A percentile compares a stretch with the other conserved stretches of the same genome.
phyloP scores from a whole-genome alignment of 2,888 invertebrate species.

The Brenthis ino region DNA sequence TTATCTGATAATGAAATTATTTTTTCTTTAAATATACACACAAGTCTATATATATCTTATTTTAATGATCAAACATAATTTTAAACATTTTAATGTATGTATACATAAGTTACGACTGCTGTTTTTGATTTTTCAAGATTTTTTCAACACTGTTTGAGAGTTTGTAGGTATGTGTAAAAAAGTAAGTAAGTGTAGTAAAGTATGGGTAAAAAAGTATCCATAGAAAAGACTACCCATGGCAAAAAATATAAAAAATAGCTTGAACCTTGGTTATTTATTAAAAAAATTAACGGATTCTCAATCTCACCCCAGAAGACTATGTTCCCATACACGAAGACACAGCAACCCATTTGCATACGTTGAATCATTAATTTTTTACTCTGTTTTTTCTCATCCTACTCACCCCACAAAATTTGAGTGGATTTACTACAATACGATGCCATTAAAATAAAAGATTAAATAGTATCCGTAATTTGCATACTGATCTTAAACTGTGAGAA shows the following conservation, averaged over 20 bases:
- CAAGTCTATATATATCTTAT: too few species aligned
- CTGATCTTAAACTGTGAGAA: slow-evolving; percentile 69
- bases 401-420: slow-evolving; percentile 65
- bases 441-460: slow-evolving; percentile 82
- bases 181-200: too few species aligned
- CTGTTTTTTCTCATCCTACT: slow-evolving; percentile 55
- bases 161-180: too few species aligned
- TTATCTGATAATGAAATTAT: too few species aligned
- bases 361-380: slow-evolving; percentile 74
- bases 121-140: too few species aligned
- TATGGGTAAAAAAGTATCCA: too few species aligned
- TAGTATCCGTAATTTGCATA: slow-evolving; percentile 74
- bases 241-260: slow-evolving; percentile 7
- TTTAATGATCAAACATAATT: too few species aligned
- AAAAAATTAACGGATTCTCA: slow-evolving; percentile 38
- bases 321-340: slow-evolving; percentile 67
- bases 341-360: slow-evolving; percentile 68
- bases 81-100: too few species aligned
- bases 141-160: too few species aligned
- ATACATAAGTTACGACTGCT: too few species aligned
- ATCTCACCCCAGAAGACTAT: slow-evolving; percentile 38
- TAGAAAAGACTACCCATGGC: too few species aligned
- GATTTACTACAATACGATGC: slow-evolving; percentile 76
- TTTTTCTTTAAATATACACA: too few species aligned
- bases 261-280: slow-evolving; percentile 12